These are phyloP conservation scores for Pluvianellus socialis DNA, from an alignment of 2,113 vertebrate species.

Conservation along the genomic window DNA sequence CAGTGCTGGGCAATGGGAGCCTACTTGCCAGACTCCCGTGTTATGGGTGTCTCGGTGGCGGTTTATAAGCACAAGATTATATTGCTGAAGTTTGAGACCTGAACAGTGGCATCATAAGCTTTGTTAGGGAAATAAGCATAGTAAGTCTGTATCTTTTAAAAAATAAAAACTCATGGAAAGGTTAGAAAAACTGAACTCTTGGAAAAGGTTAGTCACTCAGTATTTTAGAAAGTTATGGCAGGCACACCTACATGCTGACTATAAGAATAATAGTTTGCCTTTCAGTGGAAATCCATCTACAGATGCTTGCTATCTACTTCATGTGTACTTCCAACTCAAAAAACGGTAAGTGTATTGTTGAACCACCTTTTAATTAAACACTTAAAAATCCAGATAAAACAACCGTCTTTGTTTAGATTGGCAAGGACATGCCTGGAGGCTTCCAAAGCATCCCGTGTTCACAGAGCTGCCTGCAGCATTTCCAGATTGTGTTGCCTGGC, in stretches of 20 bases:
- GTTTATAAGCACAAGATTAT: neutral
- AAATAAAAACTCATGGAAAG: neutral
- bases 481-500: neutral
- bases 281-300: neutral
- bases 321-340: neutral
- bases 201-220: constrained; percentile 3
- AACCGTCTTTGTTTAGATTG: neutral
- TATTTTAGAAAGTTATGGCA: neutral
- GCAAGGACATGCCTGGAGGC: neutral
- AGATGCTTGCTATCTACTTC: neutral
- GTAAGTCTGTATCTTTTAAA: neutral
- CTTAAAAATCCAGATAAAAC: constrained; percentile 16
- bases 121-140: neutral
- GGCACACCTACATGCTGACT: neutral
- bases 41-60: neutral
- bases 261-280: neutral
- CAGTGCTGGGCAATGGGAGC: neutral
- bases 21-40: neutral
- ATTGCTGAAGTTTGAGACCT: neutral
- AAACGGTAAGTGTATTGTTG: neutral
- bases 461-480: neutral
- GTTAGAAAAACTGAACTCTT: neutral
- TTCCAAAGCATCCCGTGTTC: neutral
- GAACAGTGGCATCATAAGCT: neutral
- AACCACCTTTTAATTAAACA: constrained; percentile 13